Evolutionary conservation across 2,797 vertebrate species (phyloP).

Genomic region (Myripristis murdjan): DNA sequence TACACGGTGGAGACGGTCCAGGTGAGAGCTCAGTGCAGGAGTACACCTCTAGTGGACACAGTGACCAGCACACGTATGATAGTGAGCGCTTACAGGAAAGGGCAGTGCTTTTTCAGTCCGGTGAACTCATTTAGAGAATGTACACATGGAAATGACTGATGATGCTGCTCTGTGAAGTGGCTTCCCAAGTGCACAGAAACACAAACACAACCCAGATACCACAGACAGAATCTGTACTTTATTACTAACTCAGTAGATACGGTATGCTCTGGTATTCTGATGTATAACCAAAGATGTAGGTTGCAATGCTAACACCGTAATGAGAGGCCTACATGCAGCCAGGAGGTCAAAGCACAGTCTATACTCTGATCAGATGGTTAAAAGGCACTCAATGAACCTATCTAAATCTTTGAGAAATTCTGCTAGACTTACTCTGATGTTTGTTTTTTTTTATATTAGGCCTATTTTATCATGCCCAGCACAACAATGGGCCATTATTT

Average conservation of each 20-base stretch:
- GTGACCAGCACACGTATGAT: neutral
- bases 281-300: neutral
- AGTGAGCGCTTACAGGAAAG: too few relatives aligned
- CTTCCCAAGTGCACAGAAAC: neutral
- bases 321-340: neutral
- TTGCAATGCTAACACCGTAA: neutral
- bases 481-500: too few relatives aligned
- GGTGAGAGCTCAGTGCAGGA: conserved; percentile 78
- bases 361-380: neutral
- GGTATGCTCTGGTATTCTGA: too few relatives aligned
- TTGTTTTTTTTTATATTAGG: neutral
- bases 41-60: neutral
- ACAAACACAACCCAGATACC: neutral
- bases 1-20: conserved; percentile 95
- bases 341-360: conserved; percentile 4
- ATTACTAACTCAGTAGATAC: neutral
- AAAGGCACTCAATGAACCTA: neutral
- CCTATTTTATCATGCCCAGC: too few relatives aligned
- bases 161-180: neutral
- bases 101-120: too few relatives aligned
- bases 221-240: neutral
- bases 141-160: neutral
- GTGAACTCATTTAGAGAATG: too few relatives aligned
- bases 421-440: neutral
- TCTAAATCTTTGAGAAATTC: neutral